These are phyloP conservation scores for Cephus pulcher DNA, from an alignment of 2,888 invertebrate species.

Conservation along the genomic window DNA sequence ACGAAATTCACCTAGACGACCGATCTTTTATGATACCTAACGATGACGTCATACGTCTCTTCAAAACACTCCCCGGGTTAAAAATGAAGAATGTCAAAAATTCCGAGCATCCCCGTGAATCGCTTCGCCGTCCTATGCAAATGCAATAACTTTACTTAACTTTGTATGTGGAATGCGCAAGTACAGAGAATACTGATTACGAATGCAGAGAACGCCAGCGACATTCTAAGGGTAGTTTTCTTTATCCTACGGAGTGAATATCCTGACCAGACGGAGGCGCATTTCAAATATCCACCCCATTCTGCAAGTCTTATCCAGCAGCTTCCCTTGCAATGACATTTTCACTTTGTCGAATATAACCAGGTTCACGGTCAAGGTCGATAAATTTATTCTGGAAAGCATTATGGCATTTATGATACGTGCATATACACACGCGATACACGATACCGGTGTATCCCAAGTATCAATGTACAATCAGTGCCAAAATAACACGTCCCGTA, in stretches of 20 bases:
- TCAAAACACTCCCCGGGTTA: neutral
- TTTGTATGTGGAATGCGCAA: neutral
- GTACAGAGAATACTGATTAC: neutral
- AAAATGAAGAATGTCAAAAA: neutral
- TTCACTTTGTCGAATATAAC: neutral
- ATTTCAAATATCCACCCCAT: neutral
- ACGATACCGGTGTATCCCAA: no score
- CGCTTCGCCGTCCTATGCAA: neutral
- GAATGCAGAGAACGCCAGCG: neutral
- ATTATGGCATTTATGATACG: neutral
- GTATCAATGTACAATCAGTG: neutral
- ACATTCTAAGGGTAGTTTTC: neutral
- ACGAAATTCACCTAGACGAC: neutral
- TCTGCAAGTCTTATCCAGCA: neutral
- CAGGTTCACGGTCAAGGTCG: neutral
- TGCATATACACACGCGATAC: no score
- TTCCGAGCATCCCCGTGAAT: neutral
- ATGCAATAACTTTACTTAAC: neutral
- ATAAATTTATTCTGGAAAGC: neutral
- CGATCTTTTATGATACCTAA: neutral
- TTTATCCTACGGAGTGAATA: neutral
- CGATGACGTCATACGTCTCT: neutral
- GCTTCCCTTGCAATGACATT: neutral
- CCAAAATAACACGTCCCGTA: neutral
- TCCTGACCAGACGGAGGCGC: neutral